Base-by-base conservation (phyloP, 30 jellyfish, hydroid and myxozoan species). In the Cassiopea andromeda region DNA sequence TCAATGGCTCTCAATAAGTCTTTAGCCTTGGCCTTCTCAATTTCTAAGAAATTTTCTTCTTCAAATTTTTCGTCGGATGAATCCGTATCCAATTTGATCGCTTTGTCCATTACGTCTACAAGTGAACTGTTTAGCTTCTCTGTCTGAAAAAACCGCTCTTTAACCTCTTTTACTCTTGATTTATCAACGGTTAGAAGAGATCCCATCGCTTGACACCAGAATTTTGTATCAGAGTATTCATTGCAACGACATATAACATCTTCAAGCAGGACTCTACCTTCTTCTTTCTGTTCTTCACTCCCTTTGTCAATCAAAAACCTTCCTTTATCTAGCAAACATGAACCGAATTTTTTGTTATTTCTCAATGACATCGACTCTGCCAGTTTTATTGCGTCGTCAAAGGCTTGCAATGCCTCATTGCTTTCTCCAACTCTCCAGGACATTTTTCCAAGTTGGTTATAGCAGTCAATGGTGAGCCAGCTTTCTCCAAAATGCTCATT, bases 401-500 rank as follows among this genome's bases (percentile, higher is more conserved):
- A 78, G 12, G 72, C 73, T 18, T 15, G 12, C 46, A 78, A 6
- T 44, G 87, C 87, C 1, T 78, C 27, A 10, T 78, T 75, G 45
- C 49, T 78, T 54, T 78, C 58, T 12, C 8, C 15, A 48, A 1
- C 16, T 18, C 13, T 9, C 72, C 72, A 78, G 48, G 49, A 78
- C 2, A 38, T 5, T 44, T 16, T 78, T 7, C 73, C 87, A 15
- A 78, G 60, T 61, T 78, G 87, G 44, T 54, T 48, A 19, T 78
- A 50, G 87, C 87, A 78, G 27, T 78, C 87, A 78, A 78, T 17
- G n/a, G 87, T 78, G 50, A 54, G 75, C 87, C 87, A 78, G 48
- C 71, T 54, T 10, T 48, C 57, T 16, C 87, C 87, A n/a, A n/a
- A n/a, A n/a, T n/a, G n/a, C n/a, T n/a, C n/a, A n/a, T n/a, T n/a